A percentile compares a stretch with the other conserved stretches of the same genome.
Evolutionary conservation across 2,888 invertebrate species (phyloP).

Genomic region (Cataglyphis cursor): DNA sequence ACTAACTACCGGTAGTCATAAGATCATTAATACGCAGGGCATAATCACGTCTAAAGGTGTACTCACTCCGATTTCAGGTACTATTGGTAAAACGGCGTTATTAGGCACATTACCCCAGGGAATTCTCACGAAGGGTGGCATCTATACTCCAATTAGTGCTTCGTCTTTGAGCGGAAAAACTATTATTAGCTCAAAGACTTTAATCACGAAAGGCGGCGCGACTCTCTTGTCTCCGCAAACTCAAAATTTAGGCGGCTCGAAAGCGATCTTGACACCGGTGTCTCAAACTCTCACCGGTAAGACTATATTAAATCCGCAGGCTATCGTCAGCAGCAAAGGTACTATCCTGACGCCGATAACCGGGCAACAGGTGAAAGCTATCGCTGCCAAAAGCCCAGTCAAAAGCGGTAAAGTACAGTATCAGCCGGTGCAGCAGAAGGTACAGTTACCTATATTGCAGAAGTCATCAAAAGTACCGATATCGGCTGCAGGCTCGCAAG

Average conservation of each 20-base stretch:
- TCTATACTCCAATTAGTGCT: conserved; percentile 80
- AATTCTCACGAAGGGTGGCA: conserved; percentile 79
- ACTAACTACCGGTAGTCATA: conserved; percentile 84
- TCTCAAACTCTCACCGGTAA: conserved; percentile 77
- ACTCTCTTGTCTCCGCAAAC: conserved; percentile 72
- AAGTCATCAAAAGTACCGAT: conserved; percentile 82
- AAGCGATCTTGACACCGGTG: conserved; percentile 79
- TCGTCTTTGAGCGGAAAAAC: conserved; percentile 78
- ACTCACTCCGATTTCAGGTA: conserved; percentile 86
- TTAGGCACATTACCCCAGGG: conserved; percentile 78
- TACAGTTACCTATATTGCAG: conserved; percentile 82
- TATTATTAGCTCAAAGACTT: conserved; percentile 78
- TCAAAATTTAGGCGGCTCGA: conserved; percentile 76
- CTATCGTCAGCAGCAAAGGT: conserved; percentile 79
- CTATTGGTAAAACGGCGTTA: conserved; percentile 76
- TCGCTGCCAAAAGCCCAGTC: conserved; percentile 82
- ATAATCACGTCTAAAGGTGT: conserved; percentile 84
- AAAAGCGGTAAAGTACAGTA: conserved; percentile 79
- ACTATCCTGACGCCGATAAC: conserved; percentile 85
- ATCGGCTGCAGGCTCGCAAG: conserved; percentile 84
- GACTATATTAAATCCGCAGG: conserved; percentile 78
- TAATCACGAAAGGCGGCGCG: conserved; percentile 79
- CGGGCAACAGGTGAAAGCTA: conserved; percentile 84
- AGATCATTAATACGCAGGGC: conserved; percentile 83
- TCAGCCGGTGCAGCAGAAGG: conserved; percentile 80